phyloP scores from a whole-genome alignment of 2,113 vertebrate genomes.

The Protomyctophum bolini region DNA sequence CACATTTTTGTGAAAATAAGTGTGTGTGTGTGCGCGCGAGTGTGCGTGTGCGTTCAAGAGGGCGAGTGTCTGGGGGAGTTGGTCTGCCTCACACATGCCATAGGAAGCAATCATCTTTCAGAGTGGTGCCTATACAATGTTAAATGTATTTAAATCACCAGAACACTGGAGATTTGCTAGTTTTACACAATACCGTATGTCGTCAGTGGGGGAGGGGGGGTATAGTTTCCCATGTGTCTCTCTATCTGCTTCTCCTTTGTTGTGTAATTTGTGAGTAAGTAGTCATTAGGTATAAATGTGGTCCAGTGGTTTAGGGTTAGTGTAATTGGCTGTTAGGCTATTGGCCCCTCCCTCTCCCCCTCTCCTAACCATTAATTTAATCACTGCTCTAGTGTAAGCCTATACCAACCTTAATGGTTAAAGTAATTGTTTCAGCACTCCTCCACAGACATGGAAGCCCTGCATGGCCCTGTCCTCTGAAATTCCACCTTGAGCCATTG shows the following conservation, averaged over 20 bases:
- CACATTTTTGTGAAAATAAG: conserved; percentile 16
- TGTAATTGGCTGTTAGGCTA: conserved; percentile 67
- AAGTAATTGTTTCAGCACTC: conserved; percentile 65
- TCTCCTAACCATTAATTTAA: conserved; percentile 69
- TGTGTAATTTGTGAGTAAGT: conserved; percentile 64
- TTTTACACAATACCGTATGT: conserved; percentile 49
- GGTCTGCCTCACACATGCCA: conserved; percentile 36
- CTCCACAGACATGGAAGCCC: conserved; percentile 45
- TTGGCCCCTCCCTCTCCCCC: conserved; percentile 40
- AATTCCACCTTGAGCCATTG: conserved; percentile 62
- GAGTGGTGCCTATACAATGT: conserved; percentile 34
- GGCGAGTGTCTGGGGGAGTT: not conserved
- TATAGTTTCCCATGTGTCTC: conserved; percentile 17
- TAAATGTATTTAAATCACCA: conserved; percentile 31
- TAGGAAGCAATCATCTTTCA: conserved; percentile 50
- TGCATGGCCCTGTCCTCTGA: conserved; percentile 40
- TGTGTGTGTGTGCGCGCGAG: not conserved
- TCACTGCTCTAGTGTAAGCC: conserved; percentile 61
- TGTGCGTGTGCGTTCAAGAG: not conserved
- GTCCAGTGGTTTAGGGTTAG: conserved; percentile 51
- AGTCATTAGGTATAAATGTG: conserved; percentile 65
- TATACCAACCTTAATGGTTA: conserved; percentile 64
- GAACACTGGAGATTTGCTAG: conserved; percentile 28
- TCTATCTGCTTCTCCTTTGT: conserved; percentile 42
- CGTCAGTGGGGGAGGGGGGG: conserved; percentile 12